These are phyloP conservation scores for Myotis lucifugus DNA, from an alignment of 2,113 vertebrate species.

Conservation along the genomic window DNA sequence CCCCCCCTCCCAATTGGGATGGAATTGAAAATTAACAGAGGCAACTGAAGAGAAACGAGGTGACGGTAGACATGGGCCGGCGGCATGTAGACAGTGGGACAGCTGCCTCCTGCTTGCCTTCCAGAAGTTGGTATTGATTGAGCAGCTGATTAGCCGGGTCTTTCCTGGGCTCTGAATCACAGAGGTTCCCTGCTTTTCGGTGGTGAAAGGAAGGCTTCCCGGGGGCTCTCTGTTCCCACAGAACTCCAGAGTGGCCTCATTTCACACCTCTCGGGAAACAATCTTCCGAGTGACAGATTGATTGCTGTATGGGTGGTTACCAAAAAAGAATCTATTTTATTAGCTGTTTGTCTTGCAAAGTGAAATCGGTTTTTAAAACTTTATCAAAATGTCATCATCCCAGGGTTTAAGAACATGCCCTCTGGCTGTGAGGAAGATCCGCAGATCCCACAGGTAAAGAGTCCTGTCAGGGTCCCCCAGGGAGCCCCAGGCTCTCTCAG, in stretches of 20 bases:
- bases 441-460: background rate
- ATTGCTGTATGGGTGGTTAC: slow-evolving; percentile 80
- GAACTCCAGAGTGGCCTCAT: slow-evolving; percentile 69
- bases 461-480: background rate
- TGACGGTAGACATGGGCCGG: background rate
- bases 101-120: background rate
- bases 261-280: slow-evolving; percentile 75
- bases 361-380: slow-evolving; percentile 65
- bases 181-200: background rate
- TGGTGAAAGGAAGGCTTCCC: slow-evolving; percentile 18
- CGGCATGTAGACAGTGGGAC: background rate
- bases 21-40: background rate
- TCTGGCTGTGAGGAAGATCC: slow-evolving; percentile 42
- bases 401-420: slow-evolving; percentile 35
- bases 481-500: background rate
- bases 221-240: slow-evolving; percentile 65
- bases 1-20: background rate
- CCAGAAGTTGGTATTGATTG: slow-evolving; percentile 43
- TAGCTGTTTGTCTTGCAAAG: slow-evolving; percentile 80
- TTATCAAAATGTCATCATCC: slow-evolving; percentile 72
- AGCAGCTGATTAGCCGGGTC: background rate
- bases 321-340: slow-evolving; percentile 80
- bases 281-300: slow-evolving; percentile 78
- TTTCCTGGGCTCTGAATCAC: slow-evolving; percentile 35
- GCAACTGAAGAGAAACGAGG: background rate